Conservation (phyloP, 2,113 vertebrate genomes). For the Xenopus tropicalis region UCB_Xtro_10.0 CM004448.2:20066501-20067000, state of each 20-base stretch:
- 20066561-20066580: background rate
- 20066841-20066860: constrained; percentile 39
- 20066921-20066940: too few species aligned
- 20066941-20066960: too few species aligned
- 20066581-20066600: background rate
- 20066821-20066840: constrained; percentile 20
- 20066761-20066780: constrained; percentile 36
- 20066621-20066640: background rate
- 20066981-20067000: too few species aligned
- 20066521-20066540: too few species aligned
- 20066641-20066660: background rate
- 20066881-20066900: constrained; percentile 8
- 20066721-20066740: constrained; percentile 14
- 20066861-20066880: background rate
- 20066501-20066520: too few species aligned
- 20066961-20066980: too few species aligned
- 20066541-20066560: too few species aligned
- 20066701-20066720: background rate
- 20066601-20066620: background rate
- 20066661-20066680: background rate
- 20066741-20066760: constrained; percentile 26
- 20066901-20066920: constrained; percentile 10
- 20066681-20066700: background rate
- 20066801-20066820: constrained; percentile 41
- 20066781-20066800: constrained; percentile 37